Evolutionary conservation across 1,140 invertebrate genomes (phyloP).

Genomic region (Temnothorax longispinosus): DNA sequence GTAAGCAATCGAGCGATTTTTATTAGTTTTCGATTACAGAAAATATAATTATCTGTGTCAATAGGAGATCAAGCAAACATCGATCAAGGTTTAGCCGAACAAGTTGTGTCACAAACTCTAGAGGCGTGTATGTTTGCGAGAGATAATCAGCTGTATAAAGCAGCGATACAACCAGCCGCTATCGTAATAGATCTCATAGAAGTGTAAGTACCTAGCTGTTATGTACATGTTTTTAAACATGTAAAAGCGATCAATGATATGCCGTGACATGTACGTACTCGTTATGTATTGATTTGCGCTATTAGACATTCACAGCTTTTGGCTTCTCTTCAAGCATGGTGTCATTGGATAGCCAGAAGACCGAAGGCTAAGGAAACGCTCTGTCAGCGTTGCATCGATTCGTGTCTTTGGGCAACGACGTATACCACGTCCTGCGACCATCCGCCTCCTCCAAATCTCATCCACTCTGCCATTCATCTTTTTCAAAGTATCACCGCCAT

Average conservation of each 20-base stretch:
- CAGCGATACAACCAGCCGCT: slow-evolving; percentile 78
- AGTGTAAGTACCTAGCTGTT: slow-evolving; percentile 80
- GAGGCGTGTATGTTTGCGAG: slow-evolving; percentile 83
- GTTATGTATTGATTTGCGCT: slow-evolving; percentile 19
- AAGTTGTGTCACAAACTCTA: slow-evolving; percentile 79
- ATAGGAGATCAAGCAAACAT: slow-evolving; percentile 75
- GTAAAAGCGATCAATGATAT: neutral
- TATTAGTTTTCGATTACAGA: slow-evolving; percentile 2
- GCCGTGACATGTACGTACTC: neutral
- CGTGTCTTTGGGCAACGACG: slow-evolving; percentile 79
- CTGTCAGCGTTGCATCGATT: slow-evolving; percentile 79
- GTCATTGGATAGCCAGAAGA: slow-evolving; percentile 87
- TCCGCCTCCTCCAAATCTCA: slow-evolving; percentile 84
- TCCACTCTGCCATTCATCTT: slow-evolving; percentile 88
- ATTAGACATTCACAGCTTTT: slow-evolving; percentile 89
- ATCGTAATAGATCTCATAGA: slow-evolving; percentile 82
- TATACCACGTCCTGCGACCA: slow-evolving; percentile 69
- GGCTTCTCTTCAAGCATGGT: slow-evolving; percentile 89
- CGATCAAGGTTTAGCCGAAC: slow-evolving; percentile 76
- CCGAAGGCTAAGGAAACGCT: slow-evolving; percentile 78
- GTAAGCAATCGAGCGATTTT: slow-evolving; percentile 72
- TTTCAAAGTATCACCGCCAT: slow-evolving; percentile 87
- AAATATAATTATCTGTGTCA: slow-evolving; percentile 31
- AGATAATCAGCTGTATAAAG: slow-evolving; percentile 78
- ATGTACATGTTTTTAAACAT: slow-evolving; percentile 22